Evolutionary conservation across 2,888 invertebrate genomes (phyloP), one percentile per base, ranked within the genome.

Genomic region (Stegana nigrithorax): DNA sequence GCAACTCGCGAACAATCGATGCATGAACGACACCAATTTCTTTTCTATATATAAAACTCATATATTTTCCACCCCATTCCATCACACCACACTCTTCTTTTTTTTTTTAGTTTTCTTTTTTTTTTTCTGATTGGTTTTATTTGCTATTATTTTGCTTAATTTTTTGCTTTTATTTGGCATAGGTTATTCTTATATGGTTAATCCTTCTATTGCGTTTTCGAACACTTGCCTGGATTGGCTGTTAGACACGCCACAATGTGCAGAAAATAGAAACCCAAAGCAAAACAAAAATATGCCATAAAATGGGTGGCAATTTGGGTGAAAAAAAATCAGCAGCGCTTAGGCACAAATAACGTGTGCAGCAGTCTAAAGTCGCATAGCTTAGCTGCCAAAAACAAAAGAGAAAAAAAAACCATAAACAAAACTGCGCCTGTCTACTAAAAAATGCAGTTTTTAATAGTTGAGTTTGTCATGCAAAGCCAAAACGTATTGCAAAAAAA

Each of bases 401-500:
- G n/a, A n/a, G n/a, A n/a, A n/a, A n/a, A n/a, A 12, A 39, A 39
- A 39, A 36, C 14, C 14, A 14, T 8, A 6, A 14, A 47, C 14
- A 50, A 50, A 50, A 50, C 25, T 50, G 26, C 26, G 5, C n/a
- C n/a, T 26, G 47, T 25, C 32, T 32, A 36, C 59, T 10, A 64
- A 69, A 65, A 70, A 70, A 62, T 65, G 27, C 65, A 65, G 51
- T 62, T 78, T 80, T 72, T 67, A 72, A 75, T 69, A 67, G 69
- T 59, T 62, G 57, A 27, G 67, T 63, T 77, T 71, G 71, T 65
- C 69, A 71, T 67, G 71, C 73, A 62, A 64, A 55, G 45, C 23
- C 32, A 2, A 32, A 32, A 32, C 32, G n/a, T 12, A 23, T 7
- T 12, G 21, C 21, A 47, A 21, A 25, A 25, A 50, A 50, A 25